Percentiles rank a stretch among this genome's conserved stretches.
Conservation (phyloP, 1,140 invertebrate species). For the Zaprionus ornatus region DNA sequence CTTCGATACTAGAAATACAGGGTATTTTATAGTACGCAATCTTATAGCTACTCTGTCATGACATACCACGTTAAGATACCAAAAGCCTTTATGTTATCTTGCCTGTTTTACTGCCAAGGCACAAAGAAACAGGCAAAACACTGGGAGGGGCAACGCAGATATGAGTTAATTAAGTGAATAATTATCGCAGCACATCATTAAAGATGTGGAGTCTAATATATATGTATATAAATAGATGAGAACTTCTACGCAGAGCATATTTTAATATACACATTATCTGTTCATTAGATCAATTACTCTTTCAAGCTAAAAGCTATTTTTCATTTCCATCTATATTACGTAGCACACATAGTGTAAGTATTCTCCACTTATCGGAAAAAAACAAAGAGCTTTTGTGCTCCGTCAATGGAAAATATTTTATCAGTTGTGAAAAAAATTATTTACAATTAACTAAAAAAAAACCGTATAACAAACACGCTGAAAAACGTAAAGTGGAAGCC, state of each 20-base stretch:
- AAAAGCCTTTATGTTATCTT: background rate
- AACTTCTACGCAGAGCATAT: background rate
- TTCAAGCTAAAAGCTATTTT: slow-evolving; percentile 6
- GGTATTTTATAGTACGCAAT: background rate
- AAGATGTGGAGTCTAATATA: slow-evolving; percentile 3
- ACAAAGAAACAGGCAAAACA: background rate
- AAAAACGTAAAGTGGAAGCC: slow-evolving; percentile 47
- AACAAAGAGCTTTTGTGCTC: slow-evolving; percentile 30
- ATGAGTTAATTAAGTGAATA: slow-evolving; percentile 14
- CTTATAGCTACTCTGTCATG: background rate
- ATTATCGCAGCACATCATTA: slow-evolving; percentile 9
- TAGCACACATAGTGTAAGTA: background rate
- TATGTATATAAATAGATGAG: background rate
- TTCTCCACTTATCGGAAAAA: slow-evolving; percentile 10
- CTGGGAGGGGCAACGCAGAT: background rate
- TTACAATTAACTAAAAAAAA: slow-evolving; percentile 46
- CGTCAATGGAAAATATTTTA: slow-evolving; percentile 55
- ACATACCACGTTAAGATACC: background rate
- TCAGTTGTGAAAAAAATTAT: slow-evolving; percentile 54
- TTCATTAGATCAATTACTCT: background rate
- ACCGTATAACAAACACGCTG: slow-evolving; percentile 12
- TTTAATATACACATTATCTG: background rate
- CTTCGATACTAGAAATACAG: background rate
- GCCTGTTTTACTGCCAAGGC: background rate
- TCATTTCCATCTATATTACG: background rate